Conservation (phyloP, 2,888 invertebrate genomes). For the Malachius bipustulatus region DNA sequence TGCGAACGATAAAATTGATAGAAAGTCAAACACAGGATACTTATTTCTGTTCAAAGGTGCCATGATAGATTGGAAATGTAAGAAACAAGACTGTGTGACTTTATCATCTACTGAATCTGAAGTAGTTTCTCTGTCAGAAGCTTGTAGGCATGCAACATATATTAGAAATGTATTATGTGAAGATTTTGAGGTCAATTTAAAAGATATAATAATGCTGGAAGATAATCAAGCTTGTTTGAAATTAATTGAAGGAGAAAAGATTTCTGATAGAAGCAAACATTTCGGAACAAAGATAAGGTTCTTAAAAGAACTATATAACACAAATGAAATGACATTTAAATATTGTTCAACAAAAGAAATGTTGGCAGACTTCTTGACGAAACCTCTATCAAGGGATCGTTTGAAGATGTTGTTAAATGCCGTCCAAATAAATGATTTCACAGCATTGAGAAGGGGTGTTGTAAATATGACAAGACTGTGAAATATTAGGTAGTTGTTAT, state of each 20-base stretch:
- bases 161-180: constrained; percentile 13
- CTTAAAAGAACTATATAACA: too few species aligned
- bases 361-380: constrained; percentile 22
- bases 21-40: constrained; percentile 27
- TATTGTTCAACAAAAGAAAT: constrained; percentile 23
- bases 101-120: constrained; percentile 23
- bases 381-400: constrained; percentile 18
- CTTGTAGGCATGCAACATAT: constrained; percentile 16
- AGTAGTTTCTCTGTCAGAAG: constrained; percentile 20
- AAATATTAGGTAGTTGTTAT: too few species aligned
- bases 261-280: constrained; percentile 12
- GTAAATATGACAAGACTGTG: too few species aligned
- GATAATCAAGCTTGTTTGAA: constrained; percentile 18
- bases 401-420: too few species aligned
- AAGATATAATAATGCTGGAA: constrained; percentile 15
- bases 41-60: constrained; percentile 19
- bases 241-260: constrained; percentile 9
- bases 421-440: too few species aligned
- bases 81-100: constrained; percentile 22
- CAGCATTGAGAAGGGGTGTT: too few species aligned
- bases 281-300: too few species aligned
- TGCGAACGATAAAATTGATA: constrained; percentile 23
- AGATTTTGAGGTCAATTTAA: constrained; percentile 6
- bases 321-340: too few species aligned
- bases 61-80: constrained; percentile 24